Conservation (phyloP, 2,888 invertebrate species). For the Lasioglossum leucozonium region DNA sequence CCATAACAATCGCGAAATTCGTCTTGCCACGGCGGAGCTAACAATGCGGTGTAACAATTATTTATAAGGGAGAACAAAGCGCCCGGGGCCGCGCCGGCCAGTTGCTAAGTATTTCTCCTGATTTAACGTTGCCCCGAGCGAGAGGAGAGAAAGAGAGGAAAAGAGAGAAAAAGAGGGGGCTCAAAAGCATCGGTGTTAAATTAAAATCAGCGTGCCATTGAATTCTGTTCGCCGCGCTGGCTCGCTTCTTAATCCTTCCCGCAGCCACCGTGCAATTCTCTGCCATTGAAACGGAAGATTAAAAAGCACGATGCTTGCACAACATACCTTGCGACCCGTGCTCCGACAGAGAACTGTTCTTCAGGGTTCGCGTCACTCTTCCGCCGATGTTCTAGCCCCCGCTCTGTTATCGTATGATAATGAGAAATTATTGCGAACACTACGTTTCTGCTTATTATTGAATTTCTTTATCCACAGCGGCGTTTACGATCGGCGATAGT, state of each 20-base stretch:
- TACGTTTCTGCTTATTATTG: not conserved
- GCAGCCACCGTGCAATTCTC: conserved; percentile 26
- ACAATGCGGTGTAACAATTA: conserved; percentile 67
- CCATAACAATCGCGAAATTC: conserved; percentile 69
- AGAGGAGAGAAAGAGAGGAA: not conserved
- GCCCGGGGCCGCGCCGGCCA: not conserved
- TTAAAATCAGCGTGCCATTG: conserved; percentile 54
- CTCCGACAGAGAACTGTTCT: not conserved
- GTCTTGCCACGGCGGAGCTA: conserved; percentile 57
- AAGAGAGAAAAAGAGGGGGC: not conserved
- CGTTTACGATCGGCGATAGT: not conserved
- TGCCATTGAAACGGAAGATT: conserved; percentile 40
- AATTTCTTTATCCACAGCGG: not conserved
- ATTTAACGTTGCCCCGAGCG: conserved; percentile 19
- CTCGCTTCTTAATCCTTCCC: conserved; percentile 39
- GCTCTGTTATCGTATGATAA: not conserved
- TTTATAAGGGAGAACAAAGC: conserved; percentile 52
- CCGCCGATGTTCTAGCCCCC: not conserved
- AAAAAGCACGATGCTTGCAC: conserved; percentile 15
- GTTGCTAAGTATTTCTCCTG: conserved; percentile 15
- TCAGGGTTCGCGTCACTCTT: not conserved
- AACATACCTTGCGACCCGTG: not conserved
- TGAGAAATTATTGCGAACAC: conserved; percentile 4
- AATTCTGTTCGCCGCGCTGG: conserved; percentile 10
- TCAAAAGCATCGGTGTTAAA: conserved; percentile 50